phyloP scores from a whole-genome alignment of 2,113 vertebrate species.

The Micronycteris hirsuta region DNA sequence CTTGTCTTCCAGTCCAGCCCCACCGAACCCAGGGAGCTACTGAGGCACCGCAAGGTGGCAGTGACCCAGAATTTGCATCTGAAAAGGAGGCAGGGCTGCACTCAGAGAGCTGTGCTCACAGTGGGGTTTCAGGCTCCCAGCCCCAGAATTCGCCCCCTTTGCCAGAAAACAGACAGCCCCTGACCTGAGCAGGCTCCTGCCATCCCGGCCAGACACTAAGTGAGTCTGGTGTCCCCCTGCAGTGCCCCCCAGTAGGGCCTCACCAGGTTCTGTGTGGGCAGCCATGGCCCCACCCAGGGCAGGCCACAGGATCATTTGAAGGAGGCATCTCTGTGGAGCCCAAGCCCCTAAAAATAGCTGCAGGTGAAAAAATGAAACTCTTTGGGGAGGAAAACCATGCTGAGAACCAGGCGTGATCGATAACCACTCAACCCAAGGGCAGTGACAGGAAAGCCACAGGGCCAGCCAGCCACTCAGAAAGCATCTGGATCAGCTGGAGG shows the following conservation, averaged over 20 bases:
- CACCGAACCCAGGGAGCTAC: background rate
- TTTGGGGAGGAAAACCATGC: constrained; percentile 53
- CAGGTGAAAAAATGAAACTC: constrained; percentile 52
- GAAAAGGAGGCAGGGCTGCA: background rate
- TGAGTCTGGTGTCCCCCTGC: background rate
- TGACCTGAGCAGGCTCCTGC: background rate
- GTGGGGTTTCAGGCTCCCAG: background rate
- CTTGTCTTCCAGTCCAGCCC: background rate
- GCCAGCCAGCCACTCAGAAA: background rate
- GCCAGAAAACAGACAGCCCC: background rate
- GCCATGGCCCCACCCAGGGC: background rate
- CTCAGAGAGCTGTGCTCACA: background rate
- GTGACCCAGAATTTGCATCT: background rate
- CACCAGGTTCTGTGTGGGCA: background rate
- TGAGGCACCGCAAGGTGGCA: background rate
- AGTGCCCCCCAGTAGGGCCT: background rate
- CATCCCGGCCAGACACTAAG: background rate
- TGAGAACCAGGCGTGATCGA: constrained; percentile 6
- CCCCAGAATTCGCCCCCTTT: background rate
- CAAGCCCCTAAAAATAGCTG: constrained; percentile 72
- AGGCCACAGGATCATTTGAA: constrained; percentile 8
- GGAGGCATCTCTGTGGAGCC: background rate
- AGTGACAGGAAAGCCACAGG: constrained; percentile 12
- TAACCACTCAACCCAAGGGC: background rate
- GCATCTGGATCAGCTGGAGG: background rate